A percentile compares a stretch with the other conserved stretches of the same genome.
These are phyloP conservation scores for Nysson spinosus DNA, from an alignment of 2,888 invertebrate genomes.

Conservation along the genomic window DNA sequence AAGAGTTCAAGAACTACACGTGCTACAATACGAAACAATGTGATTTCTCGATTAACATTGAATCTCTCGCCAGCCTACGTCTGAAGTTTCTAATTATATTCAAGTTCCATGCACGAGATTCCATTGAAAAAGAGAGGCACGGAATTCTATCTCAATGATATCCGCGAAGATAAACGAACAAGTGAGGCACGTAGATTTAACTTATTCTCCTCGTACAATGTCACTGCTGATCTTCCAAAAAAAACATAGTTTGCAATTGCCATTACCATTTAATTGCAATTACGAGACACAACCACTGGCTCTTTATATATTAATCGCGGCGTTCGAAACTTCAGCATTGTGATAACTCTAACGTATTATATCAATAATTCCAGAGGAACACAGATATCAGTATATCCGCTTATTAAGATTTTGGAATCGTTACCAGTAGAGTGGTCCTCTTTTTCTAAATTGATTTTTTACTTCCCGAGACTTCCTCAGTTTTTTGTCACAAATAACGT, in stretches of 20 bases:
- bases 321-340: no score
- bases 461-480: no score
- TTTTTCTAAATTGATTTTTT: no score
- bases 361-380: no score
- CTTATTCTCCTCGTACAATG: conserved; percentile 33
- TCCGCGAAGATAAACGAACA: conserved; percentile 11
- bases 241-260: conserved; percentile 8
- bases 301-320: no score
- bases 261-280: conserved; percentile 1
- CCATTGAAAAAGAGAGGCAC: conserved; percentile 8
- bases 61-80: conserved; percentile 91
- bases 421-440: no score
- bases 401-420: no score
- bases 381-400: no score
- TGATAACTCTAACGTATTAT: no score
- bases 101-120: conserved; percentile 6
- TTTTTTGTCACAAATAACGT: no score
- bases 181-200: conserved; percentile 41
- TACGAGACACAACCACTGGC: no score
- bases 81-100: conserved; percentile 63
- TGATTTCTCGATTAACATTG: conserved; percentile 88
- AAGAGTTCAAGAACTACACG: conserved; percentile 91
- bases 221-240: conserved; percentile 37
- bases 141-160: conserved; percentile 13
- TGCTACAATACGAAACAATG: conserved; percentile 89